phyloP scores from a whole-genome alignment of 2,113 vertebrate species.

The Pelobates fuscus region DNA sequence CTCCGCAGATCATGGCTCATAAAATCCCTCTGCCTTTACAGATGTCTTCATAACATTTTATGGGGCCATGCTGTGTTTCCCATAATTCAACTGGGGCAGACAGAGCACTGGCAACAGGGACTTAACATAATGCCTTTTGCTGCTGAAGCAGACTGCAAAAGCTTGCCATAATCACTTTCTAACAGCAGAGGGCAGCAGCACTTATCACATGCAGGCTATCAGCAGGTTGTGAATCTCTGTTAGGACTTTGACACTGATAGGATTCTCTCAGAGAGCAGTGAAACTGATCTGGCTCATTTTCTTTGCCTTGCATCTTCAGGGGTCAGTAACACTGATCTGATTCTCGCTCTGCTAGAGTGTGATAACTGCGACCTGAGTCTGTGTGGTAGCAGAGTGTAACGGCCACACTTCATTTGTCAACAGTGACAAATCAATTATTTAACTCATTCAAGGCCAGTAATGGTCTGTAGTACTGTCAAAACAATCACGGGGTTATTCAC shows the following conservation, averaged over 20 bases:
- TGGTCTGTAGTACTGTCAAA: too few relatives aligned
- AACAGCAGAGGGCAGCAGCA: constrained; percentile 30
- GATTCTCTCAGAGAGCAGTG: constrained; percentile 20
- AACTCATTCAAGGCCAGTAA: too few relatives aligned
- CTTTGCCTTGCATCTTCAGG: constrained; percentile 19
- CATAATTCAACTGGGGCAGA: constrained; percentile 49
- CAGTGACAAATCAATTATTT: too few relatives aligned
- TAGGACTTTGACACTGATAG: constrained; percentile 31
- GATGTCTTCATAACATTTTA: constrained; percentile 53
- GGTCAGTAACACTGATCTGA: constrained; percentile 15
- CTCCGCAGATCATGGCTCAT: constrained; percentile 49
- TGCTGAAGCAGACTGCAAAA: constrained; percentile 2
- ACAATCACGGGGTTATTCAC: too few relatives aligned
- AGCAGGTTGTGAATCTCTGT: constrained; percentile 33
- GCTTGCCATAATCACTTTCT: background rate
- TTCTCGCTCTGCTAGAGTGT: constrained; percentile 17
- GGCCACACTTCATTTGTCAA: background rate
- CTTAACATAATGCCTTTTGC: constrained; percentile 35
- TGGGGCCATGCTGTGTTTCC: constrained; percentile 52
- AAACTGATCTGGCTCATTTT: constrained; percentile 29
- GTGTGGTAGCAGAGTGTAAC: constrained; percentile 4
- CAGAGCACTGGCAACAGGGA: constrained; percentile 44
- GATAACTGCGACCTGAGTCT: background rate
- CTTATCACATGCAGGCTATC: constrained; percentile 27
- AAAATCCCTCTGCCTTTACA: constrained; percentile 52